Conservation (phyloP, 2,888 invertebrate species). For the Anthophora plumipes region DNA sequence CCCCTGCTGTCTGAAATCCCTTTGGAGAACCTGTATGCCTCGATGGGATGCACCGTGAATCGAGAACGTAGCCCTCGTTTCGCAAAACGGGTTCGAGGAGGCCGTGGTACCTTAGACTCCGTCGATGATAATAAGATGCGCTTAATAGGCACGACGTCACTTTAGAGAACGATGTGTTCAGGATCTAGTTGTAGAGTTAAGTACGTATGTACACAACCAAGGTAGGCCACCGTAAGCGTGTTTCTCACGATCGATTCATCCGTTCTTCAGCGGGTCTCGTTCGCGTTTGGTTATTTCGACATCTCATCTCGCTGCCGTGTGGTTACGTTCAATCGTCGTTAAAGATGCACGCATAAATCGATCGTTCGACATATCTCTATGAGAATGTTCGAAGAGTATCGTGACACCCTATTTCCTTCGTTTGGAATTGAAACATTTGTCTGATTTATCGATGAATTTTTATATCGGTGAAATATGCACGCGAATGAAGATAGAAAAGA, state of each 20-base stretch:
- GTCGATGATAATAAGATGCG: slow-evolving; percentile 74
- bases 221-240: slow-evolving; percentile 40
- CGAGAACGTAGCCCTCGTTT: slow-evolving; percentile 24
- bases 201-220: slow-evolving; percentile 56
- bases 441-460: not conserved
- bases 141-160: slow-evolving; percentile 68
- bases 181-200: slow-evolving; percentile 72
- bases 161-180: slow-evolving; percentile 79
- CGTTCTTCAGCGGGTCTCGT: slow-evolving; percentile 10
- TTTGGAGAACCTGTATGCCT: too few species aligned
- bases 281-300: not conserved
- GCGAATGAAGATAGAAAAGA: not conserved
- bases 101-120: slow-evolving; percentile 67
- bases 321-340: not conserved
- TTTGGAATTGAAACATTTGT: not conserved
- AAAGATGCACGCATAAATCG: slow-evolving; percentile 12
- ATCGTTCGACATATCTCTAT: not conserved
- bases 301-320: not conserved
- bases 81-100: slow-evolving; percentile 35
- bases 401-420: too few species aligned
- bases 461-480: not conserved
- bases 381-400: not conserved
- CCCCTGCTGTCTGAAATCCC: too few species aligned
- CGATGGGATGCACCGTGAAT: not conserved
- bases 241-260: slow-evolving; percentile 32